Percentiles rank a stretch among this genome's conserved stretches.
These are phyloP conservation scores for Spilarctia lutea DNA, from an alignment of 2,888 invertebrate genomes.

Conservation along the genomic window DNA sequence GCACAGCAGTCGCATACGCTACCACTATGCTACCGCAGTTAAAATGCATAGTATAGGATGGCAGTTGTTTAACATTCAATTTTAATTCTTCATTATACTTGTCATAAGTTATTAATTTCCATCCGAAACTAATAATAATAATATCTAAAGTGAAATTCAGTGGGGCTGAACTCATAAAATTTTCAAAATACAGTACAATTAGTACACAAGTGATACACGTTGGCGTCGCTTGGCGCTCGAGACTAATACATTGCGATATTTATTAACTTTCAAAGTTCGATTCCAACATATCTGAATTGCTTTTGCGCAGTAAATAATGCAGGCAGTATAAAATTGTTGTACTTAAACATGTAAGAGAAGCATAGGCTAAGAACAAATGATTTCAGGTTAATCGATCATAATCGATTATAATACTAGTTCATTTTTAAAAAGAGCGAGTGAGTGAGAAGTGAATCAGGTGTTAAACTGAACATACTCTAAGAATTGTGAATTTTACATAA, in stretches of 20 bases:
- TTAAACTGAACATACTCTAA: not conserved
- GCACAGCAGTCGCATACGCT: no score
- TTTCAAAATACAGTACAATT: not conserved
- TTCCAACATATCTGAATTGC: conserved; percentile 34
- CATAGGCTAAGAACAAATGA: conserved; percentile 18
- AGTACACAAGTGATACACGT: not conserved
- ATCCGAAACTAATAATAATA: not conserved
- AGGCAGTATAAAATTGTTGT: conserved; percentile 9
- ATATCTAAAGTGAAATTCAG: not conserved
- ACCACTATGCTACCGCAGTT: no score
- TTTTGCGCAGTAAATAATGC: conserved; percentile 39
- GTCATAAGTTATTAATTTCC: no score
- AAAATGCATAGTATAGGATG: not conserved
- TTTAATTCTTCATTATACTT: not conserved
- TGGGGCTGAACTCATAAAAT: not conserved
- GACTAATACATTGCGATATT: conserved; percentile 66
- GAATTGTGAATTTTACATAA: not conserved
- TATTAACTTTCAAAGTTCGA: conserved; percentile 65
- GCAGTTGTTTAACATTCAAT: not conserved
- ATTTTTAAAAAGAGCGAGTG: no score
- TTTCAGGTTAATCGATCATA: not conserved
- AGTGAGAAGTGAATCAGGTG: not conserved
- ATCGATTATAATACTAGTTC: no score
- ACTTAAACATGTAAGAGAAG: conserved; percentile 28
- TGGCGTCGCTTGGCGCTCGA: conserved; percentile 55